Evolutionary conservation across 2,113 vertebrate species (phyloP).

Genomic region (Columba livia): DNA sequence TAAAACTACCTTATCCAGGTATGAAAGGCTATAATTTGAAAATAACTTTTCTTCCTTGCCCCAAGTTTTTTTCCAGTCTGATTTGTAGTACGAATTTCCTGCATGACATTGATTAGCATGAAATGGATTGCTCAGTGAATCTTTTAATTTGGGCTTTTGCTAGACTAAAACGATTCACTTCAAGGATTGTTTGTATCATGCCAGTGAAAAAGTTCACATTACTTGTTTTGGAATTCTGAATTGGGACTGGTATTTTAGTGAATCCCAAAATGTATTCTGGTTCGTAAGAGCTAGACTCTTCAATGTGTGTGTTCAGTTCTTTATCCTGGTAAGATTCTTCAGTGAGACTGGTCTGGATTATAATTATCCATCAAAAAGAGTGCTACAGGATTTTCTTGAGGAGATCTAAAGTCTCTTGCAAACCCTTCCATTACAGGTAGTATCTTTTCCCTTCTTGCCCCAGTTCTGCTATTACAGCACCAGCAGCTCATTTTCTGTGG

Average conservation of each 20-base stretch:
- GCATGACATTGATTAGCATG: neutral
- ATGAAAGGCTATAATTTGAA: conserved; percentile 23
- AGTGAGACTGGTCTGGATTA: neutral
- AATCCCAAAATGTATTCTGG: neutral
- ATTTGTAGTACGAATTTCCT: neutral
- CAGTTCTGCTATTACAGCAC: neutral
- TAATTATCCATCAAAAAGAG: neutral
- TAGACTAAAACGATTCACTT: neutral
- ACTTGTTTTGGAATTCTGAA: neutral
- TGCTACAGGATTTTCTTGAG: neutral
- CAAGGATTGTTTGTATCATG: neutral
- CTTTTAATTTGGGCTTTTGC: neutral
- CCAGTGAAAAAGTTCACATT: neutral
- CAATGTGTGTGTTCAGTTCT: neutral
- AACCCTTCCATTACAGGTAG: neutral
- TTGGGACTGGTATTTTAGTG: neutral
- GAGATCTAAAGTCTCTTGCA: neutral
- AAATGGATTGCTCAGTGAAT: neutral
- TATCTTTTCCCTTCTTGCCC: neutral
- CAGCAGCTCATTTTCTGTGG: neutral
- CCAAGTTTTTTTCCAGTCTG: neutral
- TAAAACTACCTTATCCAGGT: conserved; percentile 19
- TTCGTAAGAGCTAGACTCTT: neutral
- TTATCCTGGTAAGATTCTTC: neutral
- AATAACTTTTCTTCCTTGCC: neutral